Evolutionary conservation across 2,113 vertebrate species (phyloP).

Genomic region (Sylvilagus bachmani): DNA sequence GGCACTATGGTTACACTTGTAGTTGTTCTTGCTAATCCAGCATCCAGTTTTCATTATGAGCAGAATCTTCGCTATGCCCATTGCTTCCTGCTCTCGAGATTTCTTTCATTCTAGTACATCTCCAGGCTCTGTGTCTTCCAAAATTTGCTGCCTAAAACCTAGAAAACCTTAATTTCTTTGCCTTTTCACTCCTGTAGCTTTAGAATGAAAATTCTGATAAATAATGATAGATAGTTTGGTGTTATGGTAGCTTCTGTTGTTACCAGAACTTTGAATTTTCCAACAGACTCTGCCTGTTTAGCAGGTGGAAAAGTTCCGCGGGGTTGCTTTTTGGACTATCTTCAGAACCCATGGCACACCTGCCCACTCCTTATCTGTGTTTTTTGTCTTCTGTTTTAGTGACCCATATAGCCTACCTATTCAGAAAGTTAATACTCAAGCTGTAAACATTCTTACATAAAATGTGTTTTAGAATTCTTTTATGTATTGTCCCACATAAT

Average conservation of each 20-base stretch:
- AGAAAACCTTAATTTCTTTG: background rate
- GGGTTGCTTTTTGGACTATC: background rate
- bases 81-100: background rate
- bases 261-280: constrained; percentile 38
- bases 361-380: background rate
- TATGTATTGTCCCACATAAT: background rate
- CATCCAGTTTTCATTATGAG: background rate
- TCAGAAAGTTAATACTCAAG: background rate
- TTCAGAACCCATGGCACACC: background rate
- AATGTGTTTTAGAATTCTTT: background rate
- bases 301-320: background rate
- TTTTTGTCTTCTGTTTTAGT: constrained; percentile 7
- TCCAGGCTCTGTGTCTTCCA: background rate
- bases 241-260: too few relatives aligned
- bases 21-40: background rate
- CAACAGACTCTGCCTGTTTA: background rate
- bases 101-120: background rate
- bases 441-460: background rate
- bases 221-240: background rate
- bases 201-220: constrained; percentile 9
- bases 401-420: background rate
- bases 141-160: background rate
- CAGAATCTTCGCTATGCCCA: background rate
- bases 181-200: background rate
- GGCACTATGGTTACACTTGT: too few relatives aligned